Evolutionary conservation across 2,888 invertebrate genomes (phyloP).

Genomic region (Quadroppia sp.): DNA sequence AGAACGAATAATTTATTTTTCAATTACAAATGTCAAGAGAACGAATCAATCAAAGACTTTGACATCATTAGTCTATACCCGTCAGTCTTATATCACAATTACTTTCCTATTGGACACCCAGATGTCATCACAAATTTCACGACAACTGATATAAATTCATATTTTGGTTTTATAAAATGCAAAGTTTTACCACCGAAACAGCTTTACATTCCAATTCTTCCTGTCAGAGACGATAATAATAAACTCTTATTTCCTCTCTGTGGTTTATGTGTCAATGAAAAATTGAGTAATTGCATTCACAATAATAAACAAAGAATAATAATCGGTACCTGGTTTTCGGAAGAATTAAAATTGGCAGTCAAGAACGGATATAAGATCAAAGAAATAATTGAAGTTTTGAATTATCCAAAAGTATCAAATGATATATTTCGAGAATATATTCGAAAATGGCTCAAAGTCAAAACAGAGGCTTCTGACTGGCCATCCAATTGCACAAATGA

Average conservation of each 20-base stretch:
- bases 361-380: conserved; percentile 48
- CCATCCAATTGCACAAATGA: conserved; percentile 47
- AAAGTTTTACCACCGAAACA: conserved; percentile 49
- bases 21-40: conserved; percentile 44
- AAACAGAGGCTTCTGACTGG: conserved; percentile 49
- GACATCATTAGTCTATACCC: conserved; percentile 50
- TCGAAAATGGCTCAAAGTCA: conserved; percentile 49
- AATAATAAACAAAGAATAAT: conserved; percentile 47
- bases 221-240: not conserved
- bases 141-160: conserved; percentile 43
- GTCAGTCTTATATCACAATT: conserved; percentile 34
- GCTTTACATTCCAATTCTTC: conserved; percentile 43
- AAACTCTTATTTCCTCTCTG: conserved; percentile 17
- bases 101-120: conserved; percentile 49
- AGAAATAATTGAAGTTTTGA: conserved; percentile 49
- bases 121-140: conserved; percentile 46
- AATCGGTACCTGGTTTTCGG: conserved; percentile 49
- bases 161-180: conserved; percentile 49
- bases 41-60: conserved; percentile 45
- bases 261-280: conserved; percentile 48
- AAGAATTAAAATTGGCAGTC: conserved; percentile 49
- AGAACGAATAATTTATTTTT: conserved; percentile 49
- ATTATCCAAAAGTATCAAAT: conserved; percentile 44
- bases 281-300: conserved; percentile 29
- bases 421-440: conserved; percentile 49